These are phyloP conservation scores for Cylloceria caligata DNA, from an alignment of 2,888 invertebrate species.

Conservation along the genomic window DNA sequence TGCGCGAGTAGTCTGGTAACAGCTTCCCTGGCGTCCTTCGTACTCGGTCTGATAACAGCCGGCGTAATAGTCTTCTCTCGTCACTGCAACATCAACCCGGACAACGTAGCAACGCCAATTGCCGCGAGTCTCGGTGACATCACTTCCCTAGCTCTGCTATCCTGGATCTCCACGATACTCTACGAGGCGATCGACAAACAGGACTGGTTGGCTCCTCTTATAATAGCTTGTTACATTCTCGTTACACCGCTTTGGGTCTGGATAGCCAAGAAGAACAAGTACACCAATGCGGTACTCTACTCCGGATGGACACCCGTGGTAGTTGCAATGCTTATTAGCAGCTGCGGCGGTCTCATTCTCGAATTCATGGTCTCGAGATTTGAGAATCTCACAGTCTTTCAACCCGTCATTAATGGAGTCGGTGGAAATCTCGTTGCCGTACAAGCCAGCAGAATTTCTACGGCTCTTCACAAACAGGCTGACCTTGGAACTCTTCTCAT, in stretches of 20 bases:
- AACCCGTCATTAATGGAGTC: constrained; percentile 94
- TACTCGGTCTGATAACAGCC: constrained; percentile 90
- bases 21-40: constrained; percentile 91
- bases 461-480: constrained; percentile 89
- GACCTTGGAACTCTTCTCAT: constrained; percentile 88
- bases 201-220: constrained; percentile 88
- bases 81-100: constrained; percentile 90
- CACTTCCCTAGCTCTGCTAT: constrained; percentile 88
- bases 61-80: constrained; percentile 90
- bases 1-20: constrained; percentile 91
- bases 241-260: constrained; percentile 91
- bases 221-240: constrained; percentile 88
- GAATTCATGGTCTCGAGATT: constrained; percentile 89
- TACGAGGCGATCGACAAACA: constrained; percentile 87
- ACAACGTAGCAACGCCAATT: constrained; percentile 92
- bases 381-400: constrained; percentile 91
- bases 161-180: constrained; percentile 87
- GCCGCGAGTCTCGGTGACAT: constrained; percentile 93
- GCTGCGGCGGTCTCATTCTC: constrained; percentile 90
- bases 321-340: constrained; percentile 93
- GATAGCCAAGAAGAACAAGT: constrained; percentile 89
- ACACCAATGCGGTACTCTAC: constrained; percentile 89
- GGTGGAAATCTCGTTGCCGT: constrained; percentile 93
- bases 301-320: constrained; percentile 92
- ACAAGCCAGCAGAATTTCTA: constrained; percentile 91